These are phyloP conservation scores for Macropis europaea DNA, from an alignment of 2,888 invertebrate genomes.

Conservation along the genomic window DNA sequence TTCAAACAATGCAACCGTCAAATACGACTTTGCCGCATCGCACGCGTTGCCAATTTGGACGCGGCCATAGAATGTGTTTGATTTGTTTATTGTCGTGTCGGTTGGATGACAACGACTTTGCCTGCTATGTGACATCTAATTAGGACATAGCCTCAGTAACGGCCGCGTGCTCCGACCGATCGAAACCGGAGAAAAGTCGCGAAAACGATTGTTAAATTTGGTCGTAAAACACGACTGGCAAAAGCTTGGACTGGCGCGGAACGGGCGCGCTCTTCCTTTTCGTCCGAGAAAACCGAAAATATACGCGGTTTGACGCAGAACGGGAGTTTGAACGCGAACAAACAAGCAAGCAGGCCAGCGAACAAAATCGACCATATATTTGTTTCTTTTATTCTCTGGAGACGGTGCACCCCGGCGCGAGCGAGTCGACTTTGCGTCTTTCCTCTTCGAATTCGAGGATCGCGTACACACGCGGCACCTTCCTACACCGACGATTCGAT, in stretches of 20 bases:
- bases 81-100: not conserved
- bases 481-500: no score
- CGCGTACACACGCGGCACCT: no score
- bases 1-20: not conserved
- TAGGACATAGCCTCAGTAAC: no score
- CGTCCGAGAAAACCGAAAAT: slow-evolving; percentile 51
- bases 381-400: slow-evolving; percentile 28
- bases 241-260: no score
- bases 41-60: slow-evolving; percentile 3
- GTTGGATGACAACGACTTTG: not conserved
- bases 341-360: slow-evolving; percentile 46
- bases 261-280: not conserved
- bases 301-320: slow-evolving; percentile 49
- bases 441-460: no score
- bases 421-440: no score
- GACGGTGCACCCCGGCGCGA: not conserved
- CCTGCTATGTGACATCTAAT: not conserved
- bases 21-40: not conserved
- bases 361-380: slow-evolving; percentile 30
- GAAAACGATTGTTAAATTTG: slow-evolving; percentile 29
- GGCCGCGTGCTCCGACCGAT: no score
- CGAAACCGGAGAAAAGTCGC: no score
- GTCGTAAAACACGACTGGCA: no score
- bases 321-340: slow-evolving; percentile 45
- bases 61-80: not conserved